Percentiles rank a stretch among this genome's conserved stretches.
These are phyloP conservation scores for Pseudococcus jackbeardsleyi DNA, from an alignment of 2,888 invertebrate species.

Conservation along the genomic window DNA sequence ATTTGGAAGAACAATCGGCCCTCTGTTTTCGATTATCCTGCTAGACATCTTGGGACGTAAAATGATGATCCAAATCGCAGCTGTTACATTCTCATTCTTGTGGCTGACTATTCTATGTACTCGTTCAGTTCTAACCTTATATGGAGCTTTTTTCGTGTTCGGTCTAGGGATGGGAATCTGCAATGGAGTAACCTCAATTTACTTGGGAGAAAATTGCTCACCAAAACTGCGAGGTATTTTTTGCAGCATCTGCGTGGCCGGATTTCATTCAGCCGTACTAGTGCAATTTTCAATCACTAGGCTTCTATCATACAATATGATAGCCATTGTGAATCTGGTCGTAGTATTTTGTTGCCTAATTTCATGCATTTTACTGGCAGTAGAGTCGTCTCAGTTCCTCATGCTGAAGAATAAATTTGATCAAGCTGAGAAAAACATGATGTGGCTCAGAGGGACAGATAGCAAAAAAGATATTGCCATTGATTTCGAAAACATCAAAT, in stretches of 20 bases:
- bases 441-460: too few relatives aligned
- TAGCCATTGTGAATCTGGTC: background rate
- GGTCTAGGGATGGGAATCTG: constrained; percentile 67
- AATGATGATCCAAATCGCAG: background rate
- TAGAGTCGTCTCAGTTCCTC: too few relatives aligned
- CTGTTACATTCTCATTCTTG: background rate
- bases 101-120: constrained; percentile 16
- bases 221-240: constrained; percentile 67
- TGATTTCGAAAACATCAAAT: too few relatives aligned
- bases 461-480: too few relatives aligned
- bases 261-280: constrained; percentile 67
- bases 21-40: background rate
- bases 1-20: background rate
- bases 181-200: constrained; percentile 66
- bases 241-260: constrained; percentile 66
- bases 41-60: constrained; percentile 42
- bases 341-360: background rate
- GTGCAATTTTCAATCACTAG: constrained; percentile 66
- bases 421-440: too few relatives aligned
- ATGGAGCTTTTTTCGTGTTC: constrained; percentile 66
- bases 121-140: constrained; percentile 60
- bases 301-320: background rate
- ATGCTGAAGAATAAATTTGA: too few relatives aligned
- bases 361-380: too few relatives aligned
- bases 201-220: constrained; percentile 67